These are phyloP conservation scores for Stigmatopora nigra DNA, from an alignment of 2,113 vertebrate genomes.

Conservation along the genomic window DNA sequence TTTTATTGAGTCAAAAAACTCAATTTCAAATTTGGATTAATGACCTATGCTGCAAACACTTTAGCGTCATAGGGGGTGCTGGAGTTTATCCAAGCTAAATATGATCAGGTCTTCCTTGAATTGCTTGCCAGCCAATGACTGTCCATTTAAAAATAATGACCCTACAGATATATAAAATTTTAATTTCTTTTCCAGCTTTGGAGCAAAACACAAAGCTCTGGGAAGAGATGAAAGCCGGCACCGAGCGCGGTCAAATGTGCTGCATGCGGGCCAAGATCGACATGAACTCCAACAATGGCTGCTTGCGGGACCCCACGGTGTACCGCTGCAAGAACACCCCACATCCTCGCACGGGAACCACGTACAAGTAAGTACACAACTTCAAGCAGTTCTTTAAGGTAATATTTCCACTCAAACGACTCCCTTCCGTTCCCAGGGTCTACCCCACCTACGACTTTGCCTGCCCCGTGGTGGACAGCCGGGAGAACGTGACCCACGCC, in stretches of 20 bases:
- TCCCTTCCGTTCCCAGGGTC: slow-evolving; percentile 63
- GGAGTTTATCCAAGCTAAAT: no score
- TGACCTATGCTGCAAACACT: no score
- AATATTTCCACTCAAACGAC: not conserved
- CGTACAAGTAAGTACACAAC: slow-evolving; percentile 75
- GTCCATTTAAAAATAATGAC: no score
- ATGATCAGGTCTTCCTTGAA: no score
- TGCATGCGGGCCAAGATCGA: slow-evolving; percentile 97
- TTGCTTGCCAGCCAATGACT: no score
- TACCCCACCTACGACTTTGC: slow-evolving; percentile 98
- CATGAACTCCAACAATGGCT: slow-evolving; percentile 97
- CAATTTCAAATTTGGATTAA: no score
- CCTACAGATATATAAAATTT: no score
- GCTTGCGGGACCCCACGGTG: slow-evolving; percentile 91
- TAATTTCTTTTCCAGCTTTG: slow-evolving; percentile 68
- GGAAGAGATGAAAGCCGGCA: slow-evolving; percentile 92
- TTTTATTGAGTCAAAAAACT: no score
- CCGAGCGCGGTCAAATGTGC: slow-evolving; percentile 82
- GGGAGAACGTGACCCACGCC: slow-evolving; percentile 94
- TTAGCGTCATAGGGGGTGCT: no score
- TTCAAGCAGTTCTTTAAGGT: not conserved
- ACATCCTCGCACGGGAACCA: slow-evolving; percentile 86
- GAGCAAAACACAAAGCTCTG: slow-evolving; percentile 94
- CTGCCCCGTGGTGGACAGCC: slow-evolving; percentile 95
- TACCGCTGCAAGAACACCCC: slow-evolving; percentile 92